Evolutionary conservation across 2,113 vertebrate genomes (phyloP).

Genomic region (Paratilapia polleni): DNA sequence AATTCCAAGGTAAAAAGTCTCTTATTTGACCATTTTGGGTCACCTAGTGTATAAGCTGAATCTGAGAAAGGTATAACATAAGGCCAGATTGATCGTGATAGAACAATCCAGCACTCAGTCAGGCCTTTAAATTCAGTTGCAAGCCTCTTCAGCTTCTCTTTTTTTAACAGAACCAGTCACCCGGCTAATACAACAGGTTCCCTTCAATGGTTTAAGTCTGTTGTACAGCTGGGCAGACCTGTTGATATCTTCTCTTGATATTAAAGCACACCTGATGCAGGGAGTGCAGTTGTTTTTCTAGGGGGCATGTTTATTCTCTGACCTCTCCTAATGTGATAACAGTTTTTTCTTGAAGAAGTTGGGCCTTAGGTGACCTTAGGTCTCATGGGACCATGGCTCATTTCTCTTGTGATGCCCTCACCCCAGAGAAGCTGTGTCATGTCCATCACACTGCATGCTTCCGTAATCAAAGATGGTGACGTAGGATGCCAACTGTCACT

Average conservation of each 20-base stretch:
- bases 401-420: conserved; percentile 22
- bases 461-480: conserved; percentile 74
- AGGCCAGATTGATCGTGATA: conserved; percentile 11
- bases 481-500: conserved; percentile 76
- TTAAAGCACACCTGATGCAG: conserved; percentile 61
- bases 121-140: conserved; percentile 10
- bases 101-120: conserved; percentile 19
- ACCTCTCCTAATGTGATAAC: conserved; percentile 25
- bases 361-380: background rate
- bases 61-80: conserved; percentile 21
- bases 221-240: conserved; percentile 54
- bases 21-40: conserved; percentile 13
- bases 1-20: conserved; percentile 9
- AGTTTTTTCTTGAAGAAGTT: conserved; percentile 17
- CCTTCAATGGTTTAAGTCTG: conserved; percentile 38
- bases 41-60: conserved; percentile 1
- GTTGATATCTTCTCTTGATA: conserved; percentile 44
- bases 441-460: conserved; percentile 55
- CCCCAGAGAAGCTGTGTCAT: conserved; percentile 14
- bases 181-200: conserved; percentile 59
- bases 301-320: conserved; percentile 35
- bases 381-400: conserved; percentile 28
- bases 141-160: conserved; percentile 17
- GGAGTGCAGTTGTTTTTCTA: conserved; percentile 28
- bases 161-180: conserved; percentile 45